Conservation (phyloP, 2,797 vertebrate genomes). For the Merluccius polli region DNA sequence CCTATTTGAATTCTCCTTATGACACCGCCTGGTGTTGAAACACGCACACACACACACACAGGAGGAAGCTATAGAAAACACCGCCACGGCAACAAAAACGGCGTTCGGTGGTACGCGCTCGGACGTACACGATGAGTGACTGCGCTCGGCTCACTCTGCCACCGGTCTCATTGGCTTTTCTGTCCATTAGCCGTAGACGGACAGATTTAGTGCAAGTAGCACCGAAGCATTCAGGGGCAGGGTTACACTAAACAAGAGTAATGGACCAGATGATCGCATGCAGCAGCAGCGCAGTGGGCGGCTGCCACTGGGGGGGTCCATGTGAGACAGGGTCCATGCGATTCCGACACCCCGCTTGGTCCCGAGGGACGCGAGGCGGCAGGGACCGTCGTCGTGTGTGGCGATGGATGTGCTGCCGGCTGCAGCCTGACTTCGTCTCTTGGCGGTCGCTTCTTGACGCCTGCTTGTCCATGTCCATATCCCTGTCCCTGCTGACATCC, state of each 20-base stretch:
- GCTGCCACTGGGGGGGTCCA: background rate
- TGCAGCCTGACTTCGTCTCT: background rate
- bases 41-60: background rate
- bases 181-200: background rate
- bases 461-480: background rate
- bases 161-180: background rate
- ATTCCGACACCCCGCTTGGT: too few species aligned
- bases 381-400: too few species aligned
- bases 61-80: background rate
- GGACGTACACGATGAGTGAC: background rate
- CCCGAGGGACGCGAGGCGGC: too few species aligned
- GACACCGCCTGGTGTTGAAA: background rate
- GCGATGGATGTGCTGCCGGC: too few species aligned
- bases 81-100: background rate
- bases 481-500: conserved; percentile 5
- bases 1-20: background rate
- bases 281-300: background rate
- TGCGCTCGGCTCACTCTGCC: too few species aligned
- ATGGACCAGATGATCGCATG: background rate
- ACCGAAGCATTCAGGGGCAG: background rate
- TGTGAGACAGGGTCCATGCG: too few species aligned
- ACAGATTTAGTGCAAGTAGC: background rate
- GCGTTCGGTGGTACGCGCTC: too few species aligned
- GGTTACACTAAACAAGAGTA: background rate
- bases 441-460: background rate